phyloP scores from a whole-genome alignment of 2,888 invertebrate species.

The Troides aeacus region DNA sequence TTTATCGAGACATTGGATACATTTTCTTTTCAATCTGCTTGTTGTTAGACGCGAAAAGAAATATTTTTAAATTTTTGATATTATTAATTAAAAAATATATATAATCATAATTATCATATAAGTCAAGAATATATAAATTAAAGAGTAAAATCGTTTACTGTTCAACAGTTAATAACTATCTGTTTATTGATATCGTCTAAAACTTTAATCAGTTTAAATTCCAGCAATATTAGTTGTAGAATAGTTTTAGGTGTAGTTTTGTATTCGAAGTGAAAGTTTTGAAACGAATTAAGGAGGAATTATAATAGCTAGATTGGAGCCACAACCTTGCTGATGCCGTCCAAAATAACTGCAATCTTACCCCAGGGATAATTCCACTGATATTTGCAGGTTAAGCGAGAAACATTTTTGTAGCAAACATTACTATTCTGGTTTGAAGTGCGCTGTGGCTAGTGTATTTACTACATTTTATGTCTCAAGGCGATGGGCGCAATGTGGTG shows the following conservation, averaged over 20 bases:
- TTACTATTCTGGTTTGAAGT: too few species aligned
- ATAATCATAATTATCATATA: too few species aligned
- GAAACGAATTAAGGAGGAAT: conserved; percentile 58
- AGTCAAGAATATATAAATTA: too few species aligned
- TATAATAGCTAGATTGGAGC: conserved; percentile 53
- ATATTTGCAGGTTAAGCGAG: conserved; percentile 50
- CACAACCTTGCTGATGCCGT: conserved; percentile 33
- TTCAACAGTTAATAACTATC: too few species aligned
- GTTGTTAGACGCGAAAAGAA: background rate
- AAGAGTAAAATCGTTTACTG: too few species aligned
- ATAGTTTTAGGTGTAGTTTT: conserved; percentile 58
- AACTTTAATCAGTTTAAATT: conserved; percentile 30
- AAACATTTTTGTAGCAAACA: too few species aligned
- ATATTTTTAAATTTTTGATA: too few species aligned
- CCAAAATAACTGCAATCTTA: background rate
- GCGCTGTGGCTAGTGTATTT: too few species aligned
- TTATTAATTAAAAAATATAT: too few species aligned
- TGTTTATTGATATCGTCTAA: too few species aligned
- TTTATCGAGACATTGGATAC: conserved; percentile 10
- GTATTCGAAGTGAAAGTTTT: conserved; percentile 59
- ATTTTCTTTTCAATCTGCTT: background rate
- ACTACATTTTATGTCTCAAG: too few species aligned
- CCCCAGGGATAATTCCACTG: conserved; percentile 43
- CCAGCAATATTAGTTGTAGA: conserved; percentile 42
- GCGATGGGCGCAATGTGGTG: too few species aligned